phyloP scores from a whole-genome alignment of 2,888 invertebrate genomes.

The Trisateles emortualis region DNA sequence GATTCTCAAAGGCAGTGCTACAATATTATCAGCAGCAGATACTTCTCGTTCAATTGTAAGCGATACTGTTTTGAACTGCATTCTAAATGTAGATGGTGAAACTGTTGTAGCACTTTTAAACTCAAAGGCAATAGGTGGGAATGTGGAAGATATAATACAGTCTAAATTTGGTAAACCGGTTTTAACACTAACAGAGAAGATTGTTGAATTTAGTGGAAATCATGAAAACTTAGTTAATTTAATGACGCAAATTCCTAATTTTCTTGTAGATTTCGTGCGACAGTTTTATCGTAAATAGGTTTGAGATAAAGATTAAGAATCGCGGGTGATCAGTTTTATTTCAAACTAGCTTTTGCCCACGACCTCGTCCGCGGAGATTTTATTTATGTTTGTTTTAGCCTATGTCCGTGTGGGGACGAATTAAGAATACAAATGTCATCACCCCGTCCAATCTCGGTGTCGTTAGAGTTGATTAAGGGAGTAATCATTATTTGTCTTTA shows the following conservation, averaged over 20 bases:
- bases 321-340: no score
- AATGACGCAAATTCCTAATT: slow-evolving; percentile 27
- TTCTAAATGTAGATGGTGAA: slow-evolving; percentile 32
- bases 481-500: no score
- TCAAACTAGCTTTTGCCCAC: no score
- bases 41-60: slow-evolving; percentile 30
- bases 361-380: no score
- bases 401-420: no score
- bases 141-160: slow-evolving; percentile 22
- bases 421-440: no score
- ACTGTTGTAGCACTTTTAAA: slow-evolving; percentile 27
- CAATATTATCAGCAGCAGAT: slow-evolving; percentile 24
- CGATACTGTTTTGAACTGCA: slow-evolving; percentile 25
- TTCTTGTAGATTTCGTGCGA: slow-evolving; percentile 29
- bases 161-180: slow-evolving; percentile 24
- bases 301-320: no score
- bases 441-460: no score
- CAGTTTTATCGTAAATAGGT: neutral
- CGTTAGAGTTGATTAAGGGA: no score
- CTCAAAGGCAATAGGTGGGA: slow-evolving; percentile 17
- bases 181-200: neutral
- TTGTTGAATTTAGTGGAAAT: slow-evolving; percentile 19
- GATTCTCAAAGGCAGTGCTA: slow-evolving; percentile 32
- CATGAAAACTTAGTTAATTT: slow-evolving; percentile 34
- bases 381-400: no score